A percentile compares a stretch with the other conserved stretches of the same genome.
Conservation (phyloP, 53 echinoderm and acorn worm species). For the Pentamera pediparva region DNA sequence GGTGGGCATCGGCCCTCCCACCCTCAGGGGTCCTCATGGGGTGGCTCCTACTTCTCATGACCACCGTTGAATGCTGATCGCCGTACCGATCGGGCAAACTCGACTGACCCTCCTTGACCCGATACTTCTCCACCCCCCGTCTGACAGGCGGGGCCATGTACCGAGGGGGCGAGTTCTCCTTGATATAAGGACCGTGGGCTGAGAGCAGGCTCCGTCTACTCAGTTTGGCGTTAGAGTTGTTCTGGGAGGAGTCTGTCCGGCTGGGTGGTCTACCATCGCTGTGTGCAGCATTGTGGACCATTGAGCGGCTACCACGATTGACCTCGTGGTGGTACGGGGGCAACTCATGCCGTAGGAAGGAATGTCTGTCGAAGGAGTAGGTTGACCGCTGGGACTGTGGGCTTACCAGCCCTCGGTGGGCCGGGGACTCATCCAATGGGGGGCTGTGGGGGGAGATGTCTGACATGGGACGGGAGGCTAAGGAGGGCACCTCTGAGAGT, state of each 20-base stretch:
- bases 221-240: constrained; percentile 18
- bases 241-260: not conserved
- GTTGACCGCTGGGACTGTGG: constrained; percentile 12
- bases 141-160: not conserved
- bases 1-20: constrained; percentile 25
- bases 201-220: constrained; percentile 10
- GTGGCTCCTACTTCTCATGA: not conserved
- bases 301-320: not conserved
- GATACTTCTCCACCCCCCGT: not conserved
- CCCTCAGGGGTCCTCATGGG: constrained; percentile 22
- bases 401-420: not conserved
- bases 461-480: not conserved
- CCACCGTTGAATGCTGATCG: not conserved
- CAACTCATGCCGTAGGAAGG: not conserved
- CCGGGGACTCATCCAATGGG: not conserved
- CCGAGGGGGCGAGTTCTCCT: constrained; percentile 12
- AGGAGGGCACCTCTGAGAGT: constrained; percentile 1
- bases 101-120: constrained; percentile 16
- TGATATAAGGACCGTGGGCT: not conserved
- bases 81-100: constrained; percentile 5
- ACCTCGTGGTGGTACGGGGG: constrained; percentile 8
- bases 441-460: not conserved
- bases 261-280: not conserved
- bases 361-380: constrained; percentile 6
- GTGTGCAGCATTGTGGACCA: constrained; percentile 6